These are phyloP conservation scores for Rhyacophila evoluta DNA, from an alignment of 2,888 invertebrate genomes.

Conservation along the genomic window DNA sequence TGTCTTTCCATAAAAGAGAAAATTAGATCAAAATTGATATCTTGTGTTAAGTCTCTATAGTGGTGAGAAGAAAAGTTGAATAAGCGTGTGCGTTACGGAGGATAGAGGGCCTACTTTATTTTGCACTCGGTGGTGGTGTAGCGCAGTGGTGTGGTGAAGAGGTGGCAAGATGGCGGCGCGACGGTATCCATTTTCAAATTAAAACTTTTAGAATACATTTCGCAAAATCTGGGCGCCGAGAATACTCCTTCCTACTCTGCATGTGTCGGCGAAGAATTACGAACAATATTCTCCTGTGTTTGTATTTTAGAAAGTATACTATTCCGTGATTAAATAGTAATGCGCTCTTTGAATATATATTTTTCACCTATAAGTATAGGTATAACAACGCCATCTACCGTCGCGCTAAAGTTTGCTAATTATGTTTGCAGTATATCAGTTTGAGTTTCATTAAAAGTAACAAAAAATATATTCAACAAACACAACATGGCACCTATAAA, in stretches of 20 bases:
- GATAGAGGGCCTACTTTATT: neutral
- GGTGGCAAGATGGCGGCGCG: neutral
- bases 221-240: constrained; percentile 1
- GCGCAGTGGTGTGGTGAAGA: neutral
- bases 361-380: too few relatives aligned
- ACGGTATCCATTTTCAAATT: constrained; percentile 31
- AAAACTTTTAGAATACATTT: constrained; percentile 35
- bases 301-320: too few relatives aligned
- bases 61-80: neutral
- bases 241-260: constrained; percentile 1
- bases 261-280: constrained; percentile 8
- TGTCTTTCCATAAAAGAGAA: too few relatives aligned
- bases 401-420: too few relatives aligned
- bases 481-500: too few relatives aligned
- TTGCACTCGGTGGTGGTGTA: neutral
- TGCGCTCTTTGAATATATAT: too few relatives aligned
- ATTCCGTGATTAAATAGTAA: too few relatives aligned
- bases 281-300: neutral
- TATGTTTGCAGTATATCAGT: too few relatives aligned
- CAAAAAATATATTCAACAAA: too few relatives aligned
- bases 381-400: too few relatives aligned
- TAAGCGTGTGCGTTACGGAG: neutral
- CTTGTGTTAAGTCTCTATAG: neutral
- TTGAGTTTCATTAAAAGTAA: too few relatives aligned
- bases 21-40: neutral